phyloP scores from a whole-genome alignment of 2,113 vertebrate genomes.

The Anolis carolinensis region DNA sequence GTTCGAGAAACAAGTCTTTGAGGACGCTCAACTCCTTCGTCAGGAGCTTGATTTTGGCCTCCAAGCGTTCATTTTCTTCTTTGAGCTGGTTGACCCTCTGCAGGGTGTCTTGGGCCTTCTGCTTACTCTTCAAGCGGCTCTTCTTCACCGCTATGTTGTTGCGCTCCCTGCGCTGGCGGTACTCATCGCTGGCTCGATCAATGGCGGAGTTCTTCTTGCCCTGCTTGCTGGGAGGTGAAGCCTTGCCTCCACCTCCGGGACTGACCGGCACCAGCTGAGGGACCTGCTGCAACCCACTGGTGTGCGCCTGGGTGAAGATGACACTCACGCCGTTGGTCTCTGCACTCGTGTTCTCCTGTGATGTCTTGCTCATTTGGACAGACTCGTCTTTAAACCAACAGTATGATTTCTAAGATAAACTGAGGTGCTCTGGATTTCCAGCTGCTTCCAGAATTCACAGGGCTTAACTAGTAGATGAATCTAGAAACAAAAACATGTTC shows the following conservation, averaged over 20 bases:
- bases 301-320: conserved; percentile 82
- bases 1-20: conserved; percentile 98
- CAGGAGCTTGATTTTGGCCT: conserved; percentile 97
- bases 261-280: conserved; percentile 85
- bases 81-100: conserved; percentile 97
- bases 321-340: conserved; percentile 87
- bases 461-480: conserved; percentile 45
- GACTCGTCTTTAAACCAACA: conserved; percentile 65
- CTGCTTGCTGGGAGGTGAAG: conserved; percentile 85
- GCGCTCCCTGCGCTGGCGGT: conserved; percentile 89
- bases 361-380: conserved; percentile 92
- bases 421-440: conserved; percentile 33
- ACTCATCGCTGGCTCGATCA: conserved; percentile 95
- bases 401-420: conserved; percentile 34
- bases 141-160: conserved; percentile 99
- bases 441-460: conserved; percentile 67
- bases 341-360: conserved; percentile 76
- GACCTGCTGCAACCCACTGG: conserved; percentile 84
- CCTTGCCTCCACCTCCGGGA: conserved; percentile 85
- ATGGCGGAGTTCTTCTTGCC: conserved; percentile 82
- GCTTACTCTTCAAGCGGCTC: conserved; percentile 96
- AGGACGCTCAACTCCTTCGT: conserved; percentile 97
- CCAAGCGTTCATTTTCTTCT: conserved; percentile 97
- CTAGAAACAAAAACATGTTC: conserved; percentile 53
- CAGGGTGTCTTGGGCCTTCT: conserved; percentile 96